These are phyloP conservation scores for Nibea albiflora DNA, from an alignment of 2,113 vertebrate genomes.

Conservation along the genomic window DNA sequence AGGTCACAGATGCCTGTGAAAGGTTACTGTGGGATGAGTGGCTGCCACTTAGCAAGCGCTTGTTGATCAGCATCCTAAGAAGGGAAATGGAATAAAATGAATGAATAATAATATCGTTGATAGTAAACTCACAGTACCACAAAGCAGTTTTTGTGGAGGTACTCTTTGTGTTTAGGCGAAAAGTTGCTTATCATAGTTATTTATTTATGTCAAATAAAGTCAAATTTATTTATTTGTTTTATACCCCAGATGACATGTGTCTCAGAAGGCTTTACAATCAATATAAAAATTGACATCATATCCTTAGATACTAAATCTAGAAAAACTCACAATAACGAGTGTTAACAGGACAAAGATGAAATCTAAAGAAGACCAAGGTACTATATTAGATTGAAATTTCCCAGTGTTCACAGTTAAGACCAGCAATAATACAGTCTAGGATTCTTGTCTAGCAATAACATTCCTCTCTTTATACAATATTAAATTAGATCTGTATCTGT, in stretches of 20 bases:
- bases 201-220: neutral
- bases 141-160: neutral
- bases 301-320: neutral
- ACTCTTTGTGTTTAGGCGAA: neutral
- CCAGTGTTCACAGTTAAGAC: neutral
- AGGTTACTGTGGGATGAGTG: conserved; percentile 87
- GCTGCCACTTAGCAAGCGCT: conserved; percentile 82
- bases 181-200: neutral
- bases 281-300: neutral
- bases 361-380: neutral
- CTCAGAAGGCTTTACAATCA: neutral
- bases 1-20: conserved; percentile 85
- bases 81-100: conserved; percentile 40
- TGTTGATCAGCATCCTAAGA: conserved; percentile 84
- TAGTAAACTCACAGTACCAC: neutral
- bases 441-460: neutral
- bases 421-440: neutral
- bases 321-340: neutral
- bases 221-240: neutral
- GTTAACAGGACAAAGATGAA: neutral
- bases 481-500: neutral
- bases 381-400: neutral
- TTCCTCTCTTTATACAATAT: neutral
- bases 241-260: neutral
- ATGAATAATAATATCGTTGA: neutral